phyloP scores from a whole-genome alignment of 2,888 invertebrate genomes.

The Alloscopus bannaensis region DNA sequence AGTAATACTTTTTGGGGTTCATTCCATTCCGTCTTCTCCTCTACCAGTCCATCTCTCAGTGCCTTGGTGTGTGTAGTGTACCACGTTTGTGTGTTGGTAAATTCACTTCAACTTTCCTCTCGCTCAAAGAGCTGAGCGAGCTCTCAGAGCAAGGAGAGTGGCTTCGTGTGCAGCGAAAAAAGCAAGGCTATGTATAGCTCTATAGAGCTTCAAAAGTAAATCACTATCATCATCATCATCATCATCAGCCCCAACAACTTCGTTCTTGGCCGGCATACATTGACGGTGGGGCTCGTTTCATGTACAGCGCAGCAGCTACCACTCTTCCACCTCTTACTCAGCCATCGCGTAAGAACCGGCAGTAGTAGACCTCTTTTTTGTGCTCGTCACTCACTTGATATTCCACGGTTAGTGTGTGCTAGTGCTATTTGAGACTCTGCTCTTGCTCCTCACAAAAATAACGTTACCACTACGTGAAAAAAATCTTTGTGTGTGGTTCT shows the following conservation, averaged over 20 bases:
- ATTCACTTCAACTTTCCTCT: neutral
- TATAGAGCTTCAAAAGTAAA: slow-evolving; percentile 15
- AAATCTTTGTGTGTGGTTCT: slow-evolving; percentile 2
- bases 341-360: too few relatives aligned
- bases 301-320: neutral
- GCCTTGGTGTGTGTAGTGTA: slow-evolving; percentile 41
- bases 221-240: slow-evolving; percentile 37
- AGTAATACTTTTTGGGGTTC: slow-evolving; percentile 32
- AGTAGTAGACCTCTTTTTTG: slow-evolving; percentile 55
- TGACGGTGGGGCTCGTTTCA: slow-evolving; percentile 20
- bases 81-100: neutral
- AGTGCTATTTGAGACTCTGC: too few relatives aligned
- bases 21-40: slow-evolving; percentile 39
- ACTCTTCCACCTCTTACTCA: neutral
- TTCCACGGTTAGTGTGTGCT: slow-evolving; percentile 36
- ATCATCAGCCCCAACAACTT: slow-evolving; percentile 4
- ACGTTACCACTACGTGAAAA: slow-evolving; percentile 16
- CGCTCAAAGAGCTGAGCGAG: neutral
- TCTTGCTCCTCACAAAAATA: slow-evolving; percentile 3
- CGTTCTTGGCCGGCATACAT: neutral
- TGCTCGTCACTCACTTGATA: slow-evolving; percentile 47
- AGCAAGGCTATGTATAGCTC: too few relatives aligned
- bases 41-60: slow-evolving; percentile 49
- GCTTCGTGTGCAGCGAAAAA: neutral
- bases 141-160: neutral